A percentile compares a stretch with the other conserved stretches of the same genome.
Evolutionary conservation across 2,888 invertebrate genomes (phyloP).

Genomic region (Stratiomys singularior): DNA sequence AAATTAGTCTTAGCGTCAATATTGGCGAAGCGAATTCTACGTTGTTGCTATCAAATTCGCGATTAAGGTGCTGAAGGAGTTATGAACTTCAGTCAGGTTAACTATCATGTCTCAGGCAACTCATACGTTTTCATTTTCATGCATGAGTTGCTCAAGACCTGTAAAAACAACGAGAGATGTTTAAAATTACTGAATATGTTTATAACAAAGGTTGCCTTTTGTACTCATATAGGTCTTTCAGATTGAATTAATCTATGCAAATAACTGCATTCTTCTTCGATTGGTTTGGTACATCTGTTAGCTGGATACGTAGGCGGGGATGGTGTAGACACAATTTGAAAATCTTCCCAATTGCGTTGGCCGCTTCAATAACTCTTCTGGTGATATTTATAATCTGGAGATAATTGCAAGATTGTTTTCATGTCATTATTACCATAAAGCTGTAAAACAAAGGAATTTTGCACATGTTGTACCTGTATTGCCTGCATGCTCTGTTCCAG

Average conservation of each 20-base stretch:
- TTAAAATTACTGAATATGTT: too few species aligned
- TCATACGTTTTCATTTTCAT: too few species aligned
- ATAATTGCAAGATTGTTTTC: conserved; percentile 46
- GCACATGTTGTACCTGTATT: too few species aligned
- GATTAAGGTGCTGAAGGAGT: conserved; percentile 48
- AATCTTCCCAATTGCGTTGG: too few species aligned
- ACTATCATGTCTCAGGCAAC: not conserved
- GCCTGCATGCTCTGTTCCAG: too few species aligned
- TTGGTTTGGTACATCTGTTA: not conserved
- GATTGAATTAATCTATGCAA: conserved; percentile 26
- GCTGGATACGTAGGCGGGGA: not conserved
- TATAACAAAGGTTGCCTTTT: too few species aligned
- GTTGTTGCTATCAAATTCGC: conserved; percentile 5
- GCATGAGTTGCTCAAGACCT: too few species aligned
- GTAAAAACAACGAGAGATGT: too few species aligned
- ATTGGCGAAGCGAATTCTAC: conserved; percentile 49
- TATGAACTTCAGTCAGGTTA: conserved; percentile 38
- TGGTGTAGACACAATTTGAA: not conserved
- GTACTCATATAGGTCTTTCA: conserved; percentile 3
- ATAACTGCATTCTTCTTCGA: conserved; percentile 24
- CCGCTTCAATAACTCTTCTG: too few species aligned
- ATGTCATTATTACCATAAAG: conserved; percentile 24
- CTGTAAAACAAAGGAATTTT: too few species aligned
- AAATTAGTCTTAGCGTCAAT: conserved; percentile 51
- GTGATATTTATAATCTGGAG: conserved; percentile 5